Evolutionary conservation across 2,113 vertebrate genomes (phyloP).

Genomic region (Gasterosteus nipponicus): DNA sequence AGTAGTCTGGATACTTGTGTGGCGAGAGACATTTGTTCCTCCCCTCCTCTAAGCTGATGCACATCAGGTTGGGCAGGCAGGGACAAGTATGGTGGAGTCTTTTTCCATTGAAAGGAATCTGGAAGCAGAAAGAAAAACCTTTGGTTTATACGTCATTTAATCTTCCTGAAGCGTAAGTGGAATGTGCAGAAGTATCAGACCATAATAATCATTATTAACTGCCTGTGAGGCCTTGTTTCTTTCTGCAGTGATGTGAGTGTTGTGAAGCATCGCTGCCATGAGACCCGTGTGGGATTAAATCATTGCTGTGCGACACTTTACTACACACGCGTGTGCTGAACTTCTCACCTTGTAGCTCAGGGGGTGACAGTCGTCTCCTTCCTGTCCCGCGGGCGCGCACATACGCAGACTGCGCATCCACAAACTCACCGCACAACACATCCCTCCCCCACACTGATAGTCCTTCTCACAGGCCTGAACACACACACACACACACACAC

Average conservation of each 20-base stretch:
- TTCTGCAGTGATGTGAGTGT: background rate
- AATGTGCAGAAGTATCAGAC: background rate
- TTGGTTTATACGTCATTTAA: background rate
- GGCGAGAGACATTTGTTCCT: constrained; percentile 85
- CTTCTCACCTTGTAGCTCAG: constrained; percentile 90
- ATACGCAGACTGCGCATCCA: constrained; percentile 93
- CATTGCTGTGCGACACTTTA: background rate
- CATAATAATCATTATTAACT: background rate
- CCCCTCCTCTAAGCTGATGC: constrained; percentile 76
- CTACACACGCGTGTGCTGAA: background rate
- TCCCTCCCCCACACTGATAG: constrained; percentile 88
- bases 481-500: constrained; percentile 34
- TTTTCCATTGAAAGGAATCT: constrained; percentile 91
- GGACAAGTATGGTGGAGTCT: constrained; percentile 92
- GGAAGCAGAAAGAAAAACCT: constrained; percentile 37
- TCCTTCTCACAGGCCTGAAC: constrained; percentile 88
- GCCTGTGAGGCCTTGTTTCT: background rate
- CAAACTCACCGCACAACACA: constrained; percentile 94
- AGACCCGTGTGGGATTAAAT: background rate
- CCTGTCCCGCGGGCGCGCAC: constrained; percentile 89
- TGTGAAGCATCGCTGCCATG: background rate
- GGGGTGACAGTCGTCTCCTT: constrained; percentile 92
- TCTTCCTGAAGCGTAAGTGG: background rate
- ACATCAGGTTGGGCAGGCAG: constrained; percentile 87
- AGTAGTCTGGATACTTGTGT: constrained; percentile 81